Evolutionary conservation across 1,140 invertebrate species (phyloP), one percentile per base, ranked within the genome.

Genomic region (Papilio helenus): DNA sequence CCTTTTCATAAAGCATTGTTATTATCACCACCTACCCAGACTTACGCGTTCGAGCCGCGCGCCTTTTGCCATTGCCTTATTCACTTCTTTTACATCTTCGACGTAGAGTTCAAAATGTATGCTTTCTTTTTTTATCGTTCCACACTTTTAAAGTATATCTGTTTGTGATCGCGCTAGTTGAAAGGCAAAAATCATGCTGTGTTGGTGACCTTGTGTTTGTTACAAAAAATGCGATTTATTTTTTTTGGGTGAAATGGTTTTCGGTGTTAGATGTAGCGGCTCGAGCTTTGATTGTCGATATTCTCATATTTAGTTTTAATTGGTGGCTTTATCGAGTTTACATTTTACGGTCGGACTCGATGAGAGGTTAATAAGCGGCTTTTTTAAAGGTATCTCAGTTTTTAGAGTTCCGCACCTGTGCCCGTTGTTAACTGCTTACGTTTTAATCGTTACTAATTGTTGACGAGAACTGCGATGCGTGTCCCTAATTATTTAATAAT

Each of bases 231-330:
- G 87, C 91, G 90, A 93, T 90, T 90, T 87, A 89, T 91, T 94
- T 94, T n/a, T 93, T 90, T 76, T 58, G 44, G 84, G 87, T 86
- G 87, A 92, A 92, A 92, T 87, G 88, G 87, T 91, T 82, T 83
- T 90, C 88, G 91, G 92, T 92, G 90, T 93, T 91, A 91, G 91
- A 92, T 92, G 88, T 90, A 92, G 93, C 93, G 93, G 93, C 92
- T 89, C 85, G 79, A 86, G 88, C 93, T 94, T 94, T 94, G 93
- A 94, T 92, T 94, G 91, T 93, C 86, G 89, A 92, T 85, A 92
- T 93, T 93, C 92, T 94, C 93, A 93, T 94, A 93, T 94, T 94
- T 94, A 94, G 93, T 93, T 94, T 94, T 94, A 94, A 94, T 94
- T 94, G 93, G 93, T 94, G 92, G 91, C 92, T 93, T 94, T 93